Evolutionary conservation across 2,797 vertebrate genomes (phyloP).

Genomic region (Melopsittacus undulatus): DNA sequence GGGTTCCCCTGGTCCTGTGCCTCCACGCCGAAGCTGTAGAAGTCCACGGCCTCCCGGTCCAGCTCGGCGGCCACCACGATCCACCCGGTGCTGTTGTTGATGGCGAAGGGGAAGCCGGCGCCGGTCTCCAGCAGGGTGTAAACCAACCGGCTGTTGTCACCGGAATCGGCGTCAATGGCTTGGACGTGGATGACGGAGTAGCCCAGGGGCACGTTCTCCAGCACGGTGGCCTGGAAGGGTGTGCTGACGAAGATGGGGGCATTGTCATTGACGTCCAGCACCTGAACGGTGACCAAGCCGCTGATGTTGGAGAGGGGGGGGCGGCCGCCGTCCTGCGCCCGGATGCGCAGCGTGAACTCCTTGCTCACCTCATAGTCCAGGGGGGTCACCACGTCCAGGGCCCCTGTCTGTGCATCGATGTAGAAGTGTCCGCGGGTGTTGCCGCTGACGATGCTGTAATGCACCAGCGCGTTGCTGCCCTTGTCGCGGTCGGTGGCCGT

Average conservation of each 20-base stretch:
- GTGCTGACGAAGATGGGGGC: conserved; percentile 96
- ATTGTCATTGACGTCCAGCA: conserved; percentile 93
- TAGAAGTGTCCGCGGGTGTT: conserved; percentile 96
- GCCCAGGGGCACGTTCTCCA: conserved; percentile 92
- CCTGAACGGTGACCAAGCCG: conserved; percentile 90
- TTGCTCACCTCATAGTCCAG: conserved; percentile 93
- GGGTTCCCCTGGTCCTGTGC: conserved; percentile 89
- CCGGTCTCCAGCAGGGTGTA: conserved; percentile 86
- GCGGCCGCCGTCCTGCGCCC: conserved; percentile 93
- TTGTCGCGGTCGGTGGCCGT: conserved; percentile 89
- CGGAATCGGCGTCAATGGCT: conserved; percentile 92
- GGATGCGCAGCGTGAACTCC: conserved; percentile 89
- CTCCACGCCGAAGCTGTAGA: conserved; percentile 92
- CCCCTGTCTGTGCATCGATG: conserved; percentile 91
- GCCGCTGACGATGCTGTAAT: conserved; percentile 97
- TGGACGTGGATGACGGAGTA: conserved; percentile 94
- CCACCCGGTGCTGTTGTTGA: conserved; percentile 96
- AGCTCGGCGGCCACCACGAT: conserved; percentile 89
- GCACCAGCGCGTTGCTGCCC: conserved; percentile 90
- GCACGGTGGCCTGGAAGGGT: conserved; percentile 92
- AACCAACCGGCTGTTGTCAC: conserved; percentile 88
- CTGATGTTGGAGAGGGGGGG: conserved; percentile 95
- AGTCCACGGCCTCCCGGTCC: conserved; percentile 91
- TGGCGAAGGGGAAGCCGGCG: conserved; percentile 85
- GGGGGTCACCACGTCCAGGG: conserved; percentile 89